Percentiles rank a stretch among this genome's conserved stretches.
Evolutionary conservation across 2,113 vertebrate genomes (phyloP).

Genomic region (Percopsis transmontana): DNA sequence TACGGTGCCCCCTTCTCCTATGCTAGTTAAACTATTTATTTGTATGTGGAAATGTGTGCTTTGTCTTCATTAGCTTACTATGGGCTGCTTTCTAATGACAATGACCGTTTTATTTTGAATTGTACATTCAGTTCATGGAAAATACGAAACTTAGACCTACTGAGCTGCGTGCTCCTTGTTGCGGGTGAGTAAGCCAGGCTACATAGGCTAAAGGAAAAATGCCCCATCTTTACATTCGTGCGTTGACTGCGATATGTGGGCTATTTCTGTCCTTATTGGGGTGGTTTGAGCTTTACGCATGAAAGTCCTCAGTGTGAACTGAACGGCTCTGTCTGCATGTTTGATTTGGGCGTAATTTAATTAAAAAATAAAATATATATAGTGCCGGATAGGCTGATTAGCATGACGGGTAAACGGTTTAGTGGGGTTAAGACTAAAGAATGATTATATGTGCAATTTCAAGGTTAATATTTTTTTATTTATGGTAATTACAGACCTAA

Average conservation of each 20-base stretch:
- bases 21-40: neutral
- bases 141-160: too few relatives aligned
- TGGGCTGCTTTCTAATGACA: neutral
- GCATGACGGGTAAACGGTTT: neutral
- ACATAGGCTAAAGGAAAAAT: constrained; percentile 9
- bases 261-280: constrained; percentile 6
- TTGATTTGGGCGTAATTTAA: neutral
- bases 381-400: too few relatives aligned
- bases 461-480: too few relatives aligned
- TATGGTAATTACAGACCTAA: too few relatives aligned
- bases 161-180: constrained; percentile 9
- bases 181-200: constrained; percentile 19
- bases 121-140: neutral
- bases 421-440: neutral
- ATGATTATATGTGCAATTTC: neutral
- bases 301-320: neutral
- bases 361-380: too few relatives aligned
- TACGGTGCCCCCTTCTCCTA: neutral
- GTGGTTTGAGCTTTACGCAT: constrained; percentile 18
- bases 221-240: constrained; percentile 47
- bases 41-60: neutral
- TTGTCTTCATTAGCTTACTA: neutral
- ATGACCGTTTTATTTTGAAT: neutral
- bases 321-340: neutral
- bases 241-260: constrained; percentile 32